Base-by-base conservation (phyloP, 2,888 invertebrate genomes). In the Chalcis sispes region DNA sequence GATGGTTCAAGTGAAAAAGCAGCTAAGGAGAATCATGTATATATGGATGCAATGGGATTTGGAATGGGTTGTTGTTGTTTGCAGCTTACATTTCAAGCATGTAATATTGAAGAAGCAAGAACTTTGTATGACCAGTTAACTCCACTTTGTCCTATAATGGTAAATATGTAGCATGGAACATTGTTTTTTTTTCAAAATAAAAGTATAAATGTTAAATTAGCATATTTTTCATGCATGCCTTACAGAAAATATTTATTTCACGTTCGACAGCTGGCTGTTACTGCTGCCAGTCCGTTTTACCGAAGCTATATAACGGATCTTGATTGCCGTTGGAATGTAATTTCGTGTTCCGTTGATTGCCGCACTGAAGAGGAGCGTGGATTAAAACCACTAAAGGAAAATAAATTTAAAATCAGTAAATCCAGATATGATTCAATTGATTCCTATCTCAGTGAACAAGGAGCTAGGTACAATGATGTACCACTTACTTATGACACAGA, bases 41-140 rank as follows among this genome's bases (percentile, higher is more conserved):
- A 99, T 85, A 94, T 99, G 94, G 99, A 99, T 89, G 97, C 98
- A 0, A 99, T 99, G 99, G 99, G 98, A 27, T 99, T 99, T 89
- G 99, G 98, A 71, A 99, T 99, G 99, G 99, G 99, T 36, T 98
- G 98, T 89, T 98, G 97, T 85, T 99, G 98, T 87, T 91, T 99
- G 48, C 99, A 99, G 89, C 91, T 98, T 72, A 98, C 97, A 62
- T 99, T 99, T 90, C 95, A 97, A 90, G 98, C 99, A 0, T 97
- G 97, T 89, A 98, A 98, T 88, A 97, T 99, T 80, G 93, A 92
- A 56, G 99, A 99, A 90, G 99, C 99, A 3, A 92, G 98, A 79
- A 95, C 95, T 46, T 91, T 99, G 0, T 99, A 99, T 87, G 99
- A 99, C 89, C 99, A 99, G 88, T 91, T 99, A 36, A 96, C 98